Conservation (phyloP, 2,797 vertebrate genomes). For the Chelidonichthys spinosus region DNA sequence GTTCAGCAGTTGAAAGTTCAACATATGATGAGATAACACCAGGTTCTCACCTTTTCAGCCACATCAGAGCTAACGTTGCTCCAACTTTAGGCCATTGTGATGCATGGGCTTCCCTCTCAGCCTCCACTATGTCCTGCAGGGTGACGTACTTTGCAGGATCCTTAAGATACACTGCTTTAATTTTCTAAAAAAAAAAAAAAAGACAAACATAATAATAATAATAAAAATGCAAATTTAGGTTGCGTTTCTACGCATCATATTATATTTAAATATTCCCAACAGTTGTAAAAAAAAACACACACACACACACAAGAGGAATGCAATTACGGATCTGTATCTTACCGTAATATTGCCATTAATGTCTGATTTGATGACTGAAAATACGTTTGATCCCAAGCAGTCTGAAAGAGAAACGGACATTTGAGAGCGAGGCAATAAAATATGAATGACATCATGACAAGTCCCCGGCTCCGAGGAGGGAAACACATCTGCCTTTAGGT, state of each 20-base stretch:
- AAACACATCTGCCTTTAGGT: conserved; percentile 9
- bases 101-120: conserved; percentile 87
- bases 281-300: conserved; percentile 10
- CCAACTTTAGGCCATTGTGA: conserved; percentile 92
- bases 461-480: neutral
- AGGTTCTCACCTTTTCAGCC: conserved; percentile 93
- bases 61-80: conserved; percentile 94
- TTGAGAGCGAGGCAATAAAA: conserved; percentile 60
- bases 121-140: conserved; percentile 91
- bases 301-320: neutral
- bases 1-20: conserved; percentile 4
- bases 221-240: conserved; percentile 12
- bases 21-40: neutral
- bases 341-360: conserved; percentile 94
- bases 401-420: conserved; percentile 81
- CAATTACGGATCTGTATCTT: conserved; percentile 7
- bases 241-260: neutral
- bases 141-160: conserved; percentile 92
- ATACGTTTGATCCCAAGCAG: conserved; percentile 92
- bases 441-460: conserved; percentile 61
- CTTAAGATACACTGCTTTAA: conserved; percentile 89
- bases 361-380: conserved; percentile 92
- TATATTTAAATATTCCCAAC: neutral
- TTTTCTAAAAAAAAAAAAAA: conserved; percentile 85
- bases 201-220: too few relatives aligned